Evolutionary conservation across 1,140 invertebrate genomes (phyloP).

Genomic region (Chironomus striatipennis): DNA sequence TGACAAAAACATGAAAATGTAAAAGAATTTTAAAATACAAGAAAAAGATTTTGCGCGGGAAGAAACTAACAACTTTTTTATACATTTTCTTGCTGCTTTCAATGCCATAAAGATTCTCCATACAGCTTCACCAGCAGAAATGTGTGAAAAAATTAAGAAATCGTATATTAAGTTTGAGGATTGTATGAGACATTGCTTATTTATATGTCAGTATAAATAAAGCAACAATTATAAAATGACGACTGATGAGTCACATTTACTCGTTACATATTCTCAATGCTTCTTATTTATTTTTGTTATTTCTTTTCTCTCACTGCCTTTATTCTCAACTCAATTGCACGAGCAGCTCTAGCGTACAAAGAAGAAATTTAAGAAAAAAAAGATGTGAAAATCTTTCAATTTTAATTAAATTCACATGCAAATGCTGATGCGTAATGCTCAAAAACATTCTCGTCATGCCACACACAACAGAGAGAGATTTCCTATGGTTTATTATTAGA

Average conservation of each 20-base stretch:
- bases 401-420: conserved; percentile 14
- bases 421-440: conserved; percentile 1
- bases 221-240: conserved; percentile 22
- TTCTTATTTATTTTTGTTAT: background rate
- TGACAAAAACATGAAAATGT: too few relatives aligned
- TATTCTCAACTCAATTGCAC: too few relatives aligned
- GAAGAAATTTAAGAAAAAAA: background rate
- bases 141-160: background rate
- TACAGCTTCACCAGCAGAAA: background rate
- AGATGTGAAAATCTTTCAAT: background rate
- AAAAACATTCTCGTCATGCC: background rate
- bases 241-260: background rate
- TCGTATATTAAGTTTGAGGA: background rate
- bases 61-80: background rate
- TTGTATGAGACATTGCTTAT: conserved; percentile 3
- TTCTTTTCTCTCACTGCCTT: too few relatives aligned
- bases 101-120: background rate
- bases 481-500: conserved; percentile 3
- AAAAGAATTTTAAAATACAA: too few relatives aligned
- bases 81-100: background rate
- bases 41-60: background rate
- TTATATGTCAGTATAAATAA: conserved; percentile 11
- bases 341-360: too few relatives aligned
- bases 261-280: background rate
- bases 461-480: background rate